Conservation (phyloP, 2,888 invertebrate genomes). For the Sphecodes monilicornis region DNA sequence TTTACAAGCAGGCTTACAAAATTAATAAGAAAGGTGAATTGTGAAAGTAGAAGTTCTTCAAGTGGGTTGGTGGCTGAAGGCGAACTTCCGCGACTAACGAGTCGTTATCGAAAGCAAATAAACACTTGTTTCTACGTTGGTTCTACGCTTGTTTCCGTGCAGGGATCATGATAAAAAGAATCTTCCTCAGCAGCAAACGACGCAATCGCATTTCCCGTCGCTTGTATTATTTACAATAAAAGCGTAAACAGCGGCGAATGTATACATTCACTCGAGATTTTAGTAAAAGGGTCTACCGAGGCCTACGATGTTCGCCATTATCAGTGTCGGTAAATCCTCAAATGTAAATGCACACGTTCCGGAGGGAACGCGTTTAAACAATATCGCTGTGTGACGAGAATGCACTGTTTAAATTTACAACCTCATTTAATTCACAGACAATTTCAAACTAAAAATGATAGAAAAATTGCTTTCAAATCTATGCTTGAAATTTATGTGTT, state of each 20-base stretch:
- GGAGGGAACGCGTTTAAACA: not conserved
- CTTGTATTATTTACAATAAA: slow-evolving; percentile 4
- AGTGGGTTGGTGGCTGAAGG: not conserved
- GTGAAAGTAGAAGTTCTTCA: not conserved
- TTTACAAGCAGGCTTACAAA: too few species aligned
- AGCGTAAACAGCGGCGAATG: slow-evolving; percentile 14
- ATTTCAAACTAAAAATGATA: not conserved
- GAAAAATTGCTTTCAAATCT: too few species aligned
- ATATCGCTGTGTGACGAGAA: not conserved
- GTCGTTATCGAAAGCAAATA: not conserved
- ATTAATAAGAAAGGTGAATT: not conserved
- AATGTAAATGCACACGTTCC: not conserved
- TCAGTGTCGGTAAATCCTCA: not conserved
- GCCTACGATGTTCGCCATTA: not conserved
- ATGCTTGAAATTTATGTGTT: too few species aligned
- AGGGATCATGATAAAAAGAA: not conserved
- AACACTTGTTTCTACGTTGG: slow-evolving; percentile 18
- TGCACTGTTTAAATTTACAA: not conserved
- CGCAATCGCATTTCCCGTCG: not conserved
- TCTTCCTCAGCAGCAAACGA: not conserved
- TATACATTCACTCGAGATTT: slow-evolving; percentile 9
- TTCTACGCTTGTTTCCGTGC: not conserved
- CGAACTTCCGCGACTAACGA: not conserved
- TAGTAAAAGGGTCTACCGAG: slow-evolving; percentile 5
- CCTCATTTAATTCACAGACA: not conserved